phyloP scores from a whole-genome alignment of 2,113 vertebrate genomes.

The Pelvicachromis taeniatus region DNA sequence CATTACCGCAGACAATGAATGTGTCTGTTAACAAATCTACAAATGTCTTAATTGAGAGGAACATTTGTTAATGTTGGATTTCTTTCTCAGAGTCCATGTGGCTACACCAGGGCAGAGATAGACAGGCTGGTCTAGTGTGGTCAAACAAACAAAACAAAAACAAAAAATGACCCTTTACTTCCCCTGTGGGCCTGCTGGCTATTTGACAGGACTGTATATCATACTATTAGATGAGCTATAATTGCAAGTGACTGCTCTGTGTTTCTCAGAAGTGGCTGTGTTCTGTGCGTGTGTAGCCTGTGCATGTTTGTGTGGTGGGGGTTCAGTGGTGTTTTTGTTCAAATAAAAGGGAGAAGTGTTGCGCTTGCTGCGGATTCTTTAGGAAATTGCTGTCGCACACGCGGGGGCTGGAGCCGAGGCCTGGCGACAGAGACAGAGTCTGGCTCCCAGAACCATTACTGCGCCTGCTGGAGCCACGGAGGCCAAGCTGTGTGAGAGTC shows the following conservation, averaged over 20 bases:
- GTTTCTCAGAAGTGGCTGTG: constrained; percentile 32
- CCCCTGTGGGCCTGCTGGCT: constrained; percentile 7
- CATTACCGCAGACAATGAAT: neutral
- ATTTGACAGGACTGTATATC: constrained; percentile 57
- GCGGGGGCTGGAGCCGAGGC: constrained; percentile 73
- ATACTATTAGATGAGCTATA: constrained; percentile 49
- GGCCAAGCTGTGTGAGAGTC: constrained; percentile 17
- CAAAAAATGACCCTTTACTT: neutral
- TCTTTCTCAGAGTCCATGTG: neutral
- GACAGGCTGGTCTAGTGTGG: neutral
- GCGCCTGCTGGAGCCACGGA: constrained; percentile 29
- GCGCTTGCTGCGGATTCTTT: constrained; percentile 81
- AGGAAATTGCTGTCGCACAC: constrained; percentile 85
- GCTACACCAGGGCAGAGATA: neutral
- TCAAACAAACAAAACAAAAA: neutral
- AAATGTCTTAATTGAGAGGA: neutral
- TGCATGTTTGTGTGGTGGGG: neutral
- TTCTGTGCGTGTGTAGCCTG: neutral
- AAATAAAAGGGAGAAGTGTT: constrained; percentile 82
- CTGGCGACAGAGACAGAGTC: constrained; percentile 59
- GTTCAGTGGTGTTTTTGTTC: constrained; percentile 76
- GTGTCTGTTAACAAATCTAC: neutral
- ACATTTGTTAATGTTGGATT: neutral
- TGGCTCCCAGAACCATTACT: constrained; percentile 45
- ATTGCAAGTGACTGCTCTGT: constrained; percentile 55